Evolutionary conservation across 2,888 invertebrate genomes (phyloP).

Genomic region (Opisthograptis luteolata): DNA sequence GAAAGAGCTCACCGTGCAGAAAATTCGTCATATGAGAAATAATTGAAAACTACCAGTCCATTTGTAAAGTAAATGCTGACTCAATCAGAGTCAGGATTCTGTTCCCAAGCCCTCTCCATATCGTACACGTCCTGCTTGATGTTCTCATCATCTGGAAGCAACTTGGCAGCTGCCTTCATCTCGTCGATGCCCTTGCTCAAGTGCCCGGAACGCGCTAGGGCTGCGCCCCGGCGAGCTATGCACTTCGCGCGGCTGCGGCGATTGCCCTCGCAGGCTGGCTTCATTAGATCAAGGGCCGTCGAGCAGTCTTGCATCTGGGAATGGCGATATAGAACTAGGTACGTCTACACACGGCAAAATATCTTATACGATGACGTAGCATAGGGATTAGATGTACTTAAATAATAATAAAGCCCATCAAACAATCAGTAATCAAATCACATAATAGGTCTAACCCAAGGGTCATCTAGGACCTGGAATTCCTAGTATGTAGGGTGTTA

Average conservation of each 20-base stretch:
- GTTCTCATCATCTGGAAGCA: slow-evolving; percentile 86
- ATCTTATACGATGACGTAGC: too few species aligned
- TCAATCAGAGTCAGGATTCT: slow-evolving; percentile 87
- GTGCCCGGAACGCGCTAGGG: slow-evolving; percentile 88
- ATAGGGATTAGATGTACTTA: too few species aligned
- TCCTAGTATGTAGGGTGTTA: too few species aligned
- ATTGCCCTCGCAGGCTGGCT: slow-evolving; percentile 89
- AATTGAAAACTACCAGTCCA: too few species aligned
- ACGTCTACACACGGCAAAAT: not conserved
- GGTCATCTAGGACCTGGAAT: too few species aligned
- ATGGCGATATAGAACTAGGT: not conserved
- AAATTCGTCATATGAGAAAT: too few species aligned
- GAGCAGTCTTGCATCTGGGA: slow-evolving; percentile 82
- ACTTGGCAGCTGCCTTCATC: slow-evolving; percentile 88
- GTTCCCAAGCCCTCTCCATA: slow-evolving; percentile 91
- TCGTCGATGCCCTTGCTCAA: slow-evolving; percentile 89
- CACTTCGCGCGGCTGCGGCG: slow-evolving; percentile 88
- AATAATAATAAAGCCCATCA: too few species aligned
- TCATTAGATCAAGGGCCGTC: slow-evolving; percentile 89
- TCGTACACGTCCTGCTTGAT: slow-evolving; percentile 87
- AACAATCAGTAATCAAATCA: too few species aligned
- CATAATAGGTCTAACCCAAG: too few species aligned
- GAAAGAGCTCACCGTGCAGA: too few species aligned
- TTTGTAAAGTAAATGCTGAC: too few species aligned
- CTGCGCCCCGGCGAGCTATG: slow-evolving; percentile 89